Percentiles rank a stretch among this genome's conserved stretches.
These are phyloP conservation scores for Sebastes variabilis DNA, from an alignment of 2,797 vertebrate species.

Conservation along the genomic window DNA sequence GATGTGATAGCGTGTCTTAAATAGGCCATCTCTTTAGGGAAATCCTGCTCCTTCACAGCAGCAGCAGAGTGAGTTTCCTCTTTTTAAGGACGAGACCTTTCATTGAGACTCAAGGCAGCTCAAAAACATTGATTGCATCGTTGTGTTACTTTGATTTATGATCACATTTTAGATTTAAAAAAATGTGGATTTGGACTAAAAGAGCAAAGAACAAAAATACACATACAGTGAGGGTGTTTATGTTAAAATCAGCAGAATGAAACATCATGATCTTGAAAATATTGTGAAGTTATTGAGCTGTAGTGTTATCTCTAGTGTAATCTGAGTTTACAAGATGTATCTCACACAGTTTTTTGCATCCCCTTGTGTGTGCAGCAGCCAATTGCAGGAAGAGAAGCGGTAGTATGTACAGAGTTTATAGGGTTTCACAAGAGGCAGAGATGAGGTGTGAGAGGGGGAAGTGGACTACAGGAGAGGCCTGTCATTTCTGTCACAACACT, in stretches of 20 bases:
- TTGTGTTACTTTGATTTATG: neutral
- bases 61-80: conserved; percentile 53
- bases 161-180: neutral
- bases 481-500: conserved; percentile 64
- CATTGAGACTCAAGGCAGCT: neutral
- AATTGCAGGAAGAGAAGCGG: conserved; percentile 56
- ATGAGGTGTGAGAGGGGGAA: conserved; percentile 69
- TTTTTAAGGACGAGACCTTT: conserved; percentile 39
- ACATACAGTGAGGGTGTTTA: neutral
- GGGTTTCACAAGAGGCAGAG: conserved; percentile 73
- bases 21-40: neutral
- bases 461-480: conserved; percentile 63
- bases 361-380: neutral
- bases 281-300: neutral
- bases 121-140: neutral
- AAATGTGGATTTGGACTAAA: neutral
- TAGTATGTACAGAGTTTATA: conserved; percentile 42
- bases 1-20: neutral
- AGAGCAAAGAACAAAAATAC: neutral
- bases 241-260: neutral
- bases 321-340: neutral
- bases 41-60: conserved; percentile 25
- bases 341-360: neutral
- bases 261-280: neutral
- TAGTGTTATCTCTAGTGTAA: neutral